Percentiles rank a stretch among this genome's conserved stretches.
Conservation (phyloP, 2,113 vertebrate genomes). For the Brachyhypopomus occidentalis region DNA sequence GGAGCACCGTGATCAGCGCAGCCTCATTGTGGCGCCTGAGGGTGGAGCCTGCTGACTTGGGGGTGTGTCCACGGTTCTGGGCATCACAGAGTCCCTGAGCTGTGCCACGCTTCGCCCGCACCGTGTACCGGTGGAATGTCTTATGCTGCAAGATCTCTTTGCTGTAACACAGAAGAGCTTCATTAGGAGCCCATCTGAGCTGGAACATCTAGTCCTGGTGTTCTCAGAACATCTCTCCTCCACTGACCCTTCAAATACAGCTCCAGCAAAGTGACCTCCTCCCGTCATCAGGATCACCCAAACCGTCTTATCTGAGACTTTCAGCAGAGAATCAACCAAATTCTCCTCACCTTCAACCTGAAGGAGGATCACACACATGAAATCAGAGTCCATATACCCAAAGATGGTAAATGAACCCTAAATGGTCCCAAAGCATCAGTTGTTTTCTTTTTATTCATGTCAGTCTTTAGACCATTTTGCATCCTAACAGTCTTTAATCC, state of each 20-base stretch:
- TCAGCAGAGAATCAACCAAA: conserved; percentile 70
- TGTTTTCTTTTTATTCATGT: too few species aligned
- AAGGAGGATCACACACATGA: neutral
- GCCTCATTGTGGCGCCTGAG: conserved; percentile 91
- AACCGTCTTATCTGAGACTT: conserved; percentile 65
- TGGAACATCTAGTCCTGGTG: neutral
- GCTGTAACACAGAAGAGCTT: conserved; percentile 64
- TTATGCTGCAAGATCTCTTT: conserved; percentile 86
- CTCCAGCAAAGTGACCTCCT: conserved; percentile 94
- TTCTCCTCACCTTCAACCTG: conserved; percentile 58
- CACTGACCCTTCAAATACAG: conserved; percentile 87
- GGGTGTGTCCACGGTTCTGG: conserved; percentile 75
- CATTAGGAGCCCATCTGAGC: neutral
- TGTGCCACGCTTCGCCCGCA: conserved; percentile 87
- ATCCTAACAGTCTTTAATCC: too few species aligned
- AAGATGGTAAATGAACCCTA: neutral
- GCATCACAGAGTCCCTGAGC: conserved; percentile 84
- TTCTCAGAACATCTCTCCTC: neutral
- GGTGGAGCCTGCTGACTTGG: conserved; percentile 87
- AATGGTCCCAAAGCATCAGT: too few species aligned
- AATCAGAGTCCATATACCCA: neutral
- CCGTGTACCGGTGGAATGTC: conserved; percentile 95
- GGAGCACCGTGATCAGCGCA: conserved; percentile 77
- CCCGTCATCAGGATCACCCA: conserved; percentile 93
- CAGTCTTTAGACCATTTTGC: too few species aligned